Conservation (phyloP, 2,113 vertebrate genomes). For the Turdus rufiventris region DNA sequence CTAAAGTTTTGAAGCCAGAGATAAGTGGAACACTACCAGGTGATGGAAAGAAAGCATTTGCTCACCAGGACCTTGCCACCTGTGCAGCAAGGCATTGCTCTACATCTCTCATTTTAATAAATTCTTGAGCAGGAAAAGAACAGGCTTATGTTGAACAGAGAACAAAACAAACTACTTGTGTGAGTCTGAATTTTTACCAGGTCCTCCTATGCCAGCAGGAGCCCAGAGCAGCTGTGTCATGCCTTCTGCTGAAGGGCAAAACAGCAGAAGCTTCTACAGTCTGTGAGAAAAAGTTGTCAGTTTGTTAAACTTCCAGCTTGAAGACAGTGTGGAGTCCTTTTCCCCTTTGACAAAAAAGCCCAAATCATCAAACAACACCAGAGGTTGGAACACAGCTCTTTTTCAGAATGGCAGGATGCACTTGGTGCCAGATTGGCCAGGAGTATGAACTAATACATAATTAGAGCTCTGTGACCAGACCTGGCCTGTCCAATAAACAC, state of each 20-base stretch:
- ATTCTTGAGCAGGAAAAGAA: neutral
- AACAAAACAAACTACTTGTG: neutral
- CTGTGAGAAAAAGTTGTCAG: neutral
- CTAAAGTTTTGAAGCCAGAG: neutral
- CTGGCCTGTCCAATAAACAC: neutral
- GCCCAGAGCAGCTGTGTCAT: neutral
- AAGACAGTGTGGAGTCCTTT: rapidly evolving
- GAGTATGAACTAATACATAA: neutral
- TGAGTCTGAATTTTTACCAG: neutral
- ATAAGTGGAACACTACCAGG: neutral
- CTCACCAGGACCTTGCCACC: neutral
- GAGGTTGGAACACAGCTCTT: neutral
- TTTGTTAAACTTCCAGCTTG: neutral
- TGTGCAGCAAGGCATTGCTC: neutral
- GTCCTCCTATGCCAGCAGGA: neutral
- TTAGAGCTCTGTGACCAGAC: neutral
- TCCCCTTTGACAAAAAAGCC: neutral
- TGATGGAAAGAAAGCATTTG: neutral
- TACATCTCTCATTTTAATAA: neutral
- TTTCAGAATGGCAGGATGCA: neutral
- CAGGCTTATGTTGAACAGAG: neutral
- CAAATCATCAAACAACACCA: neutral
- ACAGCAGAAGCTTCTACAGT: neutral
- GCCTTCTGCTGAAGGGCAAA: neutral
- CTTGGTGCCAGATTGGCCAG: neutral